Evolutionary conservation across 2,888 invertebrate species (phyloP).

Genomic region (Drosophila nr. perissopoda): DNA sequence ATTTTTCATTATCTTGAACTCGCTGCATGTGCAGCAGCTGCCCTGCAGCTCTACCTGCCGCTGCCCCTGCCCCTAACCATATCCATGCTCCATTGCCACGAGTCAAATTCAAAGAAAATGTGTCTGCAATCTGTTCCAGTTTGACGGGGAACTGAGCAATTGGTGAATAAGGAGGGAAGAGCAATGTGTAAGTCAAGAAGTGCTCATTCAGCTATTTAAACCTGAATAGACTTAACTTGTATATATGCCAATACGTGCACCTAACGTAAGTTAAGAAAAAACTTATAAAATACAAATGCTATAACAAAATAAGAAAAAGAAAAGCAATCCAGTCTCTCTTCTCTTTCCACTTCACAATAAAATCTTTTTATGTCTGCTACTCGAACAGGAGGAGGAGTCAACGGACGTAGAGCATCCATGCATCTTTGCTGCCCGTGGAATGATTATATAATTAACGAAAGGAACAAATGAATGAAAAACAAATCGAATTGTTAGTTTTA

Average conservation of each 20-base stretch:
- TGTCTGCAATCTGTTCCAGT: constrained; percentile 45
- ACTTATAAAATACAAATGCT: not conserved
- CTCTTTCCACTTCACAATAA: not conserved
- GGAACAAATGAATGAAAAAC: not conserved
- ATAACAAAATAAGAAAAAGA: not conserved
- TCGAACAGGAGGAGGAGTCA: not conserved
- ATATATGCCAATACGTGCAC: not conserved
- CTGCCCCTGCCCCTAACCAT: not conserved
- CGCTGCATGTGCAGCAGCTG: constrained; percentile 27
- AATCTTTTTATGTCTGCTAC: not conserved
- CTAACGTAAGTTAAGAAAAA: not conserved
- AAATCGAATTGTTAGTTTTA: not conserved
- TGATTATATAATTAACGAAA: not conserved
- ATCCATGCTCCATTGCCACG: constrained; percentile 40
- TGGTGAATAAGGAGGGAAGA: not conserved
- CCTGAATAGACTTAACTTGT: not conserved
- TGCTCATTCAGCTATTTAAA: not conserved
- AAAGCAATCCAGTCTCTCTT: not conserved
- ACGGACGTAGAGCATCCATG: not conserved
- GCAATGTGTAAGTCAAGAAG: constrained; percentile 18
- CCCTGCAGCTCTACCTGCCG: constrained; percentile 23
- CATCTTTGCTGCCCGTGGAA: not conserved
- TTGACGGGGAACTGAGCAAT: constrained; percentile 5
- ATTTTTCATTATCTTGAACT: constrained; percentile 7
- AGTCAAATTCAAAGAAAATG: constrained; percentile 39